phyloP scores from a whole-genome alignment of 2,888 invertebrate genomes.

The Cheilosia pagana region DNA sequence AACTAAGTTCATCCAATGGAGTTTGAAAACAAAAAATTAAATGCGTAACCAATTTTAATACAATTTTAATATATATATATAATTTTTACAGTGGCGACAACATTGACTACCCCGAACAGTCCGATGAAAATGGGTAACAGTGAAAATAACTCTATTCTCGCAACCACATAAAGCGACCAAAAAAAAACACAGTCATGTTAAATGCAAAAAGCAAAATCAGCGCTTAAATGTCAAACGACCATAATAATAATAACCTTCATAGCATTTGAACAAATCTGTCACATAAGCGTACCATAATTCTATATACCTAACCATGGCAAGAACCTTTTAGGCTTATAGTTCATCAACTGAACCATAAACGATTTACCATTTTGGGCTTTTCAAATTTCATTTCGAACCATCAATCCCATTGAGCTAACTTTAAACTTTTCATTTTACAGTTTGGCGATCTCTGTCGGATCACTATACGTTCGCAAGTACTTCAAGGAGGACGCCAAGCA shows the following conservation, averaged over 20 bases:
- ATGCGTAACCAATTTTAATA: background rate
- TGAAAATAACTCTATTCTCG: background rate
- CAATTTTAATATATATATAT: background rate
- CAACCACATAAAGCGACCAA: background rate
- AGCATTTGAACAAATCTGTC: too few relatives aligned
- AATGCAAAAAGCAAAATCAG: too few relatives aligned
- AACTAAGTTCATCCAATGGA: background rate
- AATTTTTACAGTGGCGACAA: background rate
- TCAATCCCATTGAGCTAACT: background rate
- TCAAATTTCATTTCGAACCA: background rate
- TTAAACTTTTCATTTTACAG: slow-evolving; percentile 81
- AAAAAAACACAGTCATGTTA: background rate
- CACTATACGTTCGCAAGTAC: slow-evolving; percentile 93
- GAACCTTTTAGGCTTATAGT: too few relatives aligned
- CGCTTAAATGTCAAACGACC: too few relatives aligned
- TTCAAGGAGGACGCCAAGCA: slow-evolving; percentile 93
- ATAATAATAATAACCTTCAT: too few relatives aligned
- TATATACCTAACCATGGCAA: too few relatives aligned
- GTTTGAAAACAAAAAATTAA: background rate
- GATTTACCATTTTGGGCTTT: background rate
- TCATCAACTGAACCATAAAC: background rate
- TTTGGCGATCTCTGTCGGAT: slow-evolving; percentile 90
- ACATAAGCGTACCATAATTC: too few relatives aligned
- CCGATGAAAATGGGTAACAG: background rate
- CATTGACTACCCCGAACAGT: background rate